Evolutionary conservation across 2,888 invertebrate species (phyloP).

Genomic region (Lithosia quadra): DNA sequence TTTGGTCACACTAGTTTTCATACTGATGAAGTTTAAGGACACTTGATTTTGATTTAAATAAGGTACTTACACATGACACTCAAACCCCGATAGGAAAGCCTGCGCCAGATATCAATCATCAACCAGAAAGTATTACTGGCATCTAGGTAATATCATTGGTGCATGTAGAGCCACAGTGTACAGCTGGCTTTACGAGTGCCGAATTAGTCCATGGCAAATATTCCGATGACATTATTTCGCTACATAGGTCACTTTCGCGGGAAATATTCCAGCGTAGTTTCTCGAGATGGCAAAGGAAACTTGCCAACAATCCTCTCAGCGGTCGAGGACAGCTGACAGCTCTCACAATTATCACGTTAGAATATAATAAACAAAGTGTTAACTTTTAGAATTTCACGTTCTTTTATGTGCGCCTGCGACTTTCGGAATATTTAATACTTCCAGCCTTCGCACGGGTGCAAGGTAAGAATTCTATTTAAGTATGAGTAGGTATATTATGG

Average conservation of each 20-base stretch:
- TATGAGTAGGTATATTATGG: too few relatives aligned
- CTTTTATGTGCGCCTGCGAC: neutral
- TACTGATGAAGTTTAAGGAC: too few relatives aligned
- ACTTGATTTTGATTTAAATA: too few relatives aligned
- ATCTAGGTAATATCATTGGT: neutral
- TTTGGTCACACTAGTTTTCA: too few relatives aligned
- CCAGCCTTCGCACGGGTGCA: neutral
- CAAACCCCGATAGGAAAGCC: too few relatives aligned
- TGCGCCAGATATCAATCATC: too few relatives aligned
- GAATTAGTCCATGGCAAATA: neutral
- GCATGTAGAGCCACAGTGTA: neutral
- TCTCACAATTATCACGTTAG: constrained; percentile 10
- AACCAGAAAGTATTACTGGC: too few relatives aligned
- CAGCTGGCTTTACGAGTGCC: neutral
- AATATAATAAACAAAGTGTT: neutral
- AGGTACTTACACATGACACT: too few relatives aligned
- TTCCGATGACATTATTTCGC: neutral
- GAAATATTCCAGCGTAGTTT: neutral
- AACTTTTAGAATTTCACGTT: neutral
- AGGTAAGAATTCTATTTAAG: neutral
- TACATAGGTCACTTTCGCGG: constrained; percentile 24
- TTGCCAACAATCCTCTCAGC: constrained; percentile 1
- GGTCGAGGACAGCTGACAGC: neutral
- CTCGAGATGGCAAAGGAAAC: constrained; percentile 2
- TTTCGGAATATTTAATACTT: neutral